A percentile compares a stretch with the other conserved stretches of the same genome.
phyloP scores from a whole-genome alignment of 2,888 invertebrate species.

The Lapara coniferarum region DNA sequence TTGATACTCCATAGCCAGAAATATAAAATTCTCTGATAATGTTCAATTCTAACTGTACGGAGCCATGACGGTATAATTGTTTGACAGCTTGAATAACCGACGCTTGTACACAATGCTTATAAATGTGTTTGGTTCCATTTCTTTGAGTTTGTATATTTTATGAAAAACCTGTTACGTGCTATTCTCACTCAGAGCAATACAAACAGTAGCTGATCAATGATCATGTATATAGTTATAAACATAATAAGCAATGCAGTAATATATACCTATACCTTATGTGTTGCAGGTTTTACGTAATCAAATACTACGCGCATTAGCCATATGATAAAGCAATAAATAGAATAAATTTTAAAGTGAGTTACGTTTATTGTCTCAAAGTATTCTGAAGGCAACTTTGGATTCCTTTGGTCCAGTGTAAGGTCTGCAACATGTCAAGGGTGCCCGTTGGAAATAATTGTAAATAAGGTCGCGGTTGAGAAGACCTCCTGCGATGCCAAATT shows the following conservation, averaged over 20 bases:
- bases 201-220: not conserved
- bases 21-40: too few relatives aligned
- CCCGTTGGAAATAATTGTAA: constrained; percentile 24
- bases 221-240: constrained; percentile 14
- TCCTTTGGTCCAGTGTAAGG: not conserved
- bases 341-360: not conserved
- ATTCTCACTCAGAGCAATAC: constrained; percentile 25
- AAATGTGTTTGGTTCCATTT: constrained; percentile 15
- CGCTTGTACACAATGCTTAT: constrained; percentile 19
- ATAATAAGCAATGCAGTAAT: constrained; percentile 28
- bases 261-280: constrained; percentile 11
- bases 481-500: constrained; percentile 26
- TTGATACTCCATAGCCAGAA: too few relatives aligned
- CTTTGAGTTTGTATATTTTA: constrained; percentile 23
- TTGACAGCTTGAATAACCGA: not conserved
- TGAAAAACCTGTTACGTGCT: constrained; percentile 15
- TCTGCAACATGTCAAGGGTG: constrained; percentile 24
- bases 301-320: not conserved
- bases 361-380: not conserved
- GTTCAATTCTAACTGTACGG: not conserved
- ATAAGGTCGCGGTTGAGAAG: constrained; percentile 25
- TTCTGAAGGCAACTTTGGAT: not conserved
- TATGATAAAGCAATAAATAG: not conserved
- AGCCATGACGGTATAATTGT: constrained; percentile 28
- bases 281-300: constrained; percentile 10